These are phyloP conservation scores for Cirrhinus mrigala DNA, from an alignment of 2,797 vertebrate genomes.

Conservation along the genomic window DNA sequence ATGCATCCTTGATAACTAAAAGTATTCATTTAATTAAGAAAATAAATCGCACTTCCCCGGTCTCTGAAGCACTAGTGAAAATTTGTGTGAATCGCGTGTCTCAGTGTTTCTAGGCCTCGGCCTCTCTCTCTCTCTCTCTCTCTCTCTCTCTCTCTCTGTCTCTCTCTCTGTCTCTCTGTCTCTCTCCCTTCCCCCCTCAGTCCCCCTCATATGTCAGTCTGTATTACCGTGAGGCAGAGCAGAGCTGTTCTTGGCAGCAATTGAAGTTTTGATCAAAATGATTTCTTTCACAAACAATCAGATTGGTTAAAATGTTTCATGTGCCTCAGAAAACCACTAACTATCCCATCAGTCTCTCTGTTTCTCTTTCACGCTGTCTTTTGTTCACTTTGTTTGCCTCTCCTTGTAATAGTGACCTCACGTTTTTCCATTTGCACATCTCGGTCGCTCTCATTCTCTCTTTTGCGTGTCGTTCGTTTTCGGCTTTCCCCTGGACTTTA, in stretches of 20 bases:
- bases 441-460: slow-evolving; percentile 10
- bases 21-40: neutral
- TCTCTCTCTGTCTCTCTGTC: slow-evolving; percentile 83
- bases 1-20: neutral
- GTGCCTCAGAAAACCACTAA: slow-evolving; percentile 89
- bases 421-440: slow-evolving; percentile 28
- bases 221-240: slow-evolving; percentile 88
- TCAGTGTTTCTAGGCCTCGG: neutral
- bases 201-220: slow-evolving; percentile 81
- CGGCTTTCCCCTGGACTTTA: neutral
- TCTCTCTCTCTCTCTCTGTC: slow-evolving; percentile 70
- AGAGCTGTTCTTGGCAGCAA: slow-evolving; percentile 90
- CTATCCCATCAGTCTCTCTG: slow-evolving; percentile 77
- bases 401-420: slow-evolving; percentile 26
- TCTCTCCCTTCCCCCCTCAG: slow-evolving; percentile 76
- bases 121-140: neutral
- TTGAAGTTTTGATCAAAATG: slow-evolving; percentile 95
- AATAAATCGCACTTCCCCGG: neutral
- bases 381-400: slow-evolving; percentile 13
- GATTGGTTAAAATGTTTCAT: slow-evolving; percentile 97
- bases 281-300: slow-evolving; percentile 99
- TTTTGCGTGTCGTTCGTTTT: slow-evolving; percentile 27
- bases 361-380: slow-evolving; percentile 35
- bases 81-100: neutral
- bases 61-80: neutral